These are phyloP conservation scores for Melipona beecheii DNA, from an alignment of 2,888 invertebrate genomes.

Conservation along the genomic window DNA sequence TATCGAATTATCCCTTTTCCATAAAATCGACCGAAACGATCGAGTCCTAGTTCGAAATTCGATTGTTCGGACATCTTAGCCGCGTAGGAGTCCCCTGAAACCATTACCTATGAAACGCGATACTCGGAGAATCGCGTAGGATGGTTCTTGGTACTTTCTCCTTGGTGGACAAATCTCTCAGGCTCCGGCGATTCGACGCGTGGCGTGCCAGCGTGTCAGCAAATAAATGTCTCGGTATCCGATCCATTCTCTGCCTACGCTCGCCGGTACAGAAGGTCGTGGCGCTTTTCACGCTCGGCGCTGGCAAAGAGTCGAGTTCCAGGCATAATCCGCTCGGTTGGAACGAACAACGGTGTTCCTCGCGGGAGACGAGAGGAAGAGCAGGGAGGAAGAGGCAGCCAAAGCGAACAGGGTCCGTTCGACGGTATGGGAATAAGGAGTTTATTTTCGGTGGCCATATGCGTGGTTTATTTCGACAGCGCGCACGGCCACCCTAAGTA, in stretches of 20 bases:
- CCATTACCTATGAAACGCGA: conserved; percentile 68
- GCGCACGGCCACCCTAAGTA: conserved; percentile 77
- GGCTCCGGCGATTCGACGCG: conserved; percentile 56
- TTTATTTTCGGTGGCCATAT: conserved; percentile 84
- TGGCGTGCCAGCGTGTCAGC: conserved; percentile 61
- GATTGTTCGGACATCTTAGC: background rate
- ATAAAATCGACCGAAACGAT: background rate
- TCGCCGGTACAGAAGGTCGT: conserved; percentile 56
- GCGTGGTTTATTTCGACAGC: conserved; percentile 83
- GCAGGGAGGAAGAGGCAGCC: conserved; percentile 35
- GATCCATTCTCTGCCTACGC: conserved; percentile 67
- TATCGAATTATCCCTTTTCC: background rate
- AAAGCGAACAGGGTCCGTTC: conserved; percentile 69
- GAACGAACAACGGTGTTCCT: conserved; percentile 41
- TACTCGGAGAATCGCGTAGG: conserved; percentile 68
- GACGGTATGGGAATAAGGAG: conserved; percentile 82
- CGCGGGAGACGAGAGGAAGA: conserved; percentile 33
- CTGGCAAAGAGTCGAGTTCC: conserved; percentile 51
- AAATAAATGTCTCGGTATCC: conserved; percentile 80
- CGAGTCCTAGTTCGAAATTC: background rate
- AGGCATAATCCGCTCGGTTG: conserved; percentile 75
- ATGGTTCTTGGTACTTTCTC: conserved; percentile 50
- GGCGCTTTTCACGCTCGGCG: conserved; percentile 38
- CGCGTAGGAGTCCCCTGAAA: background rate
- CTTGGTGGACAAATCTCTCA: background rate